phyloP scores from a whole-genome alignment of 2,113 vertebrate genomes.

The Cyphomyrus discorhynchus region DNA sequence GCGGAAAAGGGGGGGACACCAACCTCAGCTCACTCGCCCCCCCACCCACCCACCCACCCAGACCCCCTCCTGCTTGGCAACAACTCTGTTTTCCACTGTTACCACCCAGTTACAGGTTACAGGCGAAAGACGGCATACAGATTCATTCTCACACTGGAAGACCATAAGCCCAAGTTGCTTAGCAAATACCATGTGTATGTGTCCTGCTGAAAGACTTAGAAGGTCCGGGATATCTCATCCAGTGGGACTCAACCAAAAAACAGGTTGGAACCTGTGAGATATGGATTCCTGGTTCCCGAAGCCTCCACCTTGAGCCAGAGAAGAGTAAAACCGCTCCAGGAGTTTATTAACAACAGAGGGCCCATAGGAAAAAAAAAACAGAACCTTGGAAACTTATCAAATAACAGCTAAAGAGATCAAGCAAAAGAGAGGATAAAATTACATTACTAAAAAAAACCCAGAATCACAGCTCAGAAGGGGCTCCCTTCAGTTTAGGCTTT shows the following conservation, averaged over 20 bases:
- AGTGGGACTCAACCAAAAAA: constrained; percentile 36
- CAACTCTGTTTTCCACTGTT: constrained; percentile 26
- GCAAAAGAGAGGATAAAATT: neutral
- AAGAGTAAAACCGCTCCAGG: constrained; percentile 41
- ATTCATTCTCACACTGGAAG: neutral
- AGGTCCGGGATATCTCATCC: constrained; percentile 33
- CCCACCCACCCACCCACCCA: neutral
- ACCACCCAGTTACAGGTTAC: neutral
- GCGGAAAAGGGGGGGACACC: neutral
- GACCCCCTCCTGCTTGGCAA: constrained; percentile 17
- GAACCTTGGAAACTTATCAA: constrained; percentile 42
- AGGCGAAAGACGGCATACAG: constrained; percentile 10
- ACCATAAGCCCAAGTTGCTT: neutral
- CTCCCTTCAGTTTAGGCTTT: neutral
- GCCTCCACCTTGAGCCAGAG: constrained; percentile 43
- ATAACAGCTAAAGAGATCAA: constrained; percentile 23
- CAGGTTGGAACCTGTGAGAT: constrained; percentile 25
- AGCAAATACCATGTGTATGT: constrained; percentile 21
- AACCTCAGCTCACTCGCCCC: constrained; percentile 14
- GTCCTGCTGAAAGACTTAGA: constrained; percentile 18
- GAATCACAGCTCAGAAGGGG: neutral
- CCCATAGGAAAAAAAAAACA: constrained; percentile 32
- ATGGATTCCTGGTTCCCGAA: constrained; percentile 34
- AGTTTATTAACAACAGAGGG: constrained; percentile 63
- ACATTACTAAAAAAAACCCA: neutral